Percentiles rank a stretch among this genome's conserved stretches.
phyloP scores from a whole-genome alignment of 2,888 invertebrate genomes.

The Celastrina argiolus region DNA sequence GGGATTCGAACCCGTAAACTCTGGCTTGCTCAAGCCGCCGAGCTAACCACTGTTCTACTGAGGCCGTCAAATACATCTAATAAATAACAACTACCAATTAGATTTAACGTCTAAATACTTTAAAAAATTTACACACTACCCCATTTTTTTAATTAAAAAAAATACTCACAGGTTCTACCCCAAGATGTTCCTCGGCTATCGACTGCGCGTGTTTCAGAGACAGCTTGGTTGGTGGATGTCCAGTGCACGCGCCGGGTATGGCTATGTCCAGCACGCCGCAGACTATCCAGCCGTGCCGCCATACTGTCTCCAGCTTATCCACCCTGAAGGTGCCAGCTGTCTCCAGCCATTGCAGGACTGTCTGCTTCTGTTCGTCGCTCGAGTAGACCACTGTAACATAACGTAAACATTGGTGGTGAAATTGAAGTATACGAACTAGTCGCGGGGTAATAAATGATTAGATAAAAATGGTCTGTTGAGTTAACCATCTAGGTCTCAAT shows the following conservation, averaged over 20 bases:
- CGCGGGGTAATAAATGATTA: too few relatives aligned
- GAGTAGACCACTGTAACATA: slow-evolving; percentile 61
- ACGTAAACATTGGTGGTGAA: background rate
- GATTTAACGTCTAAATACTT: too few relatives aligned
- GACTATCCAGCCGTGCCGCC: slow-evolving; percentile 79
- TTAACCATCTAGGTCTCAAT: too few relatives aligned
- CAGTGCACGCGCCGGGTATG: slow-evolving; percentile 79
- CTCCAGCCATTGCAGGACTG: slow-evolving; percentile 63
- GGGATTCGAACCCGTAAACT: too few relatives aligned
- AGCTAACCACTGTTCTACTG: too few relatives aligned
- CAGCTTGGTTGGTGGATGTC: slow-evolving; percentile 71
- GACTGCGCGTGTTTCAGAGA: slow-evolving; percentile 76
- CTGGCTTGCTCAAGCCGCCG: too few relatives aligned
- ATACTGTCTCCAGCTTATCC: slow-evolving; percentile 72
- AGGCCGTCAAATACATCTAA: too few relatives aligned
- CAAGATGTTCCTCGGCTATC: slow-evolving; percentile 79
- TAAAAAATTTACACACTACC: too few relatives aligned
- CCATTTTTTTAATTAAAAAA: background rate
- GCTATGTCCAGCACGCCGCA: slow-evolving; percentile 78
- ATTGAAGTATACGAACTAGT: background rate
- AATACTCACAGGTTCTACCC: slow-evolving; percentile 74
- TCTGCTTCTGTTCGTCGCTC: slow-evolving; percentile 63
- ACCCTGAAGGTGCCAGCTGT: slow-evolving; percentile 59
- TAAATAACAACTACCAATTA: too few relatives aligned
- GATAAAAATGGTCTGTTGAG: too few relatives aligned